phyloP scores from a whole-genome alignment of 2,888 invertebrate species.

The Pharmacophagus antenor region DNA sequence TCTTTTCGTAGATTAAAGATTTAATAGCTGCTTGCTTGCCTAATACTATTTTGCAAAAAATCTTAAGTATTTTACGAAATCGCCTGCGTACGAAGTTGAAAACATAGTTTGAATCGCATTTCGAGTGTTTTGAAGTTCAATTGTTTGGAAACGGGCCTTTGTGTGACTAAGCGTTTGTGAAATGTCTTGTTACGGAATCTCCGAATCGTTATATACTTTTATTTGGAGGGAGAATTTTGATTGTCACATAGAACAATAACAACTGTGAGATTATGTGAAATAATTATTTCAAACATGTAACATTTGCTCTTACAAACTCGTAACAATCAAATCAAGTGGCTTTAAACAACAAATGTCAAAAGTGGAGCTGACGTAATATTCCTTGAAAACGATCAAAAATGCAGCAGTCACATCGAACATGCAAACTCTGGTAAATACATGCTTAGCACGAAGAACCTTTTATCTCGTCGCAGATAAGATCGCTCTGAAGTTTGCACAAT shows the following conservation, averaged over 20 bases:
- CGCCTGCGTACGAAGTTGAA: slow-evolving; percentile 22
- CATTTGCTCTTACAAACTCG: no score
- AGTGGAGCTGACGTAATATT: slow-evolving; percentile 2
- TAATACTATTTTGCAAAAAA: slow-evolving; percentile 15
- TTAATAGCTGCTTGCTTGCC: no score
- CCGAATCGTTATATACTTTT: slow-evolving; percentile 8
- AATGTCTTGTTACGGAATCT: slow-evolving; percentile 29
- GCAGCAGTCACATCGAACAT: slow-evolving; percentile 12
- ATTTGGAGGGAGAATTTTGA: slow-evolving; percentile 7
- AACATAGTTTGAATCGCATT: slow-evolving; percentile 16
- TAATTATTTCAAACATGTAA: no score
- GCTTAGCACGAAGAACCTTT: slow-evolving; percentile 38
- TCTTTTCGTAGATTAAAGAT: no score
- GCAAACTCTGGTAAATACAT: slow-evolving; percentile 32
- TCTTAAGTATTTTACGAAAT: slow-evolving; percentile 28
- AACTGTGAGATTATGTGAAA: not conserved
- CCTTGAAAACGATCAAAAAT: slow-evolving; percentile 19
- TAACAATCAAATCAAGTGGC: not conserved
- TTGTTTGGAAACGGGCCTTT: slow-evolving; percentile 46
- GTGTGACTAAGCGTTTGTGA: slow-evolving; percentile 35
- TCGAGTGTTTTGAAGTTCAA: slow-evolving; percentile 42
- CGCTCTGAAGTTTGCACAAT: slow-evolving; percentile 45
- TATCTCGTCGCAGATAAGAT: slow-evolving; percentile 40
- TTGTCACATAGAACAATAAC: not conserved
- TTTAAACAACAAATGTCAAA: not conserved